These are phyloP conservation scores for Notospermus geniculatus DNA, from an alignment of 1,140 invertebrate genomes.

Conservation along the genomic window DNA sequence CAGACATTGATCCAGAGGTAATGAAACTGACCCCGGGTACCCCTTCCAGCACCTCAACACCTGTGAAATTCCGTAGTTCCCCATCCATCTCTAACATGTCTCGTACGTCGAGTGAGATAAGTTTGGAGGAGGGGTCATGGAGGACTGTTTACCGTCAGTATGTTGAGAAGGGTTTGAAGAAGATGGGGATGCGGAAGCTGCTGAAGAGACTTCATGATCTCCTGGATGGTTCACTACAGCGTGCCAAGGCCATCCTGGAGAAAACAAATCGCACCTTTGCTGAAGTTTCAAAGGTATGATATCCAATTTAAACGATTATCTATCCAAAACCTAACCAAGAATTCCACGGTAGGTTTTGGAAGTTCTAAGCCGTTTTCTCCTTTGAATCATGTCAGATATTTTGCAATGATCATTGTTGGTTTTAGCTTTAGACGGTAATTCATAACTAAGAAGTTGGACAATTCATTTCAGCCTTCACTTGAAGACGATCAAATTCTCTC, in stretches of 20 bases:
- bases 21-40: slow-evolving; percentile 13
- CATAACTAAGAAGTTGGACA: no score
- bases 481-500: slow-evolving; percentile 14
- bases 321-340: no score
- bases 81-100: slow-evolving; percentile 56
- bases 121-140: slow-evolving; percentile 33
- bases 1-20: slow-evolving; percentile 15
- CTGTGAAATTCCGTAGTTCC: slow-evolving; percentile 14
- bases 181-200: slow-evolving; percentile 75
- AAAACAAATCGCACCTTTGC: slow-evolving; percentile 20
- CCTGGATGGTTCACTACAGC: slow-evolving; percentile 49
- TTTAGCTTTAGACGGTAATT: no score
- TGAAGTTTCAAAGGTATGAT: no score
- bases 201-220: slow-evolving; percentile 51
- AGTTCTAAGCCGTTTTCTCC: no score
- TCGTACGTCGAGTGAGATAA: slow-evolving; percentile 49
- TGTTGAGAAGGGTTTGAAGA: slow-evolving; percentile 83
- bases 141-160: slow-evolving; percentile 64
- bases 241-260: slow-evolving; percentile 53
- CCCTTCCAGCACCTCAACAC: slow-evolving; percentile 23
- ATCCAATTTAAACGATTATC: no score
- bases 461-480: neutral
- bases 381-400: no score
- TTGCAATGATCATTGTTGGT: no score
- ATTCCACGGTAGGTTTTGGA: no score